Conservation (phyloP, 2,113 vertebrate genomes). For the Chiloscyllium plagiosum region DNA sequence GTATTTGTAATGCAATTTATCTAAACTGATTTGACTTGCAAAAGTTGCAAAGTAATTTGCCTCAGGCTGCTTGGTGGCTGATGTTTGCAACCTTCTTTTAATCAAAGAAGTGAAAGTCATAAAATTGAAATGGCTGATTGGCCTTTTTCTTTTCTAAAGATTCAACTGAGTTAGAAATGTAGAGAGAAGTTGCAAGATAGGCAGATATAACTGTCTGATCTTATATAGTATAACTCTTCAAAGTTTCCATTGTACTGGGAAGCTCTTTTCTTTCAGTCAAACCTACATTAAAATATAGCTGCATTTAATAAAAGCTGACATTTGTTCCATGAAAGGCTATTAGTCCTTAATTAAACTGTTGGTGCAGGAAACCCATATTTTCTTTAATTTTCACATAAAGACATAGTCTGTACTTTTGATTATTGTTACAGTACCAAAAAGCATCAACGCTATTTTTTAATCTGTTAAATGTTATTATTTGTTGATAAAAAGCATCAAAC, state of each 20-base stretch:
- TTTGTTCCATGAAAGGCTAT: conserved; percentile 71
- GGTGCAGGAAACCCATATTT: conserved; percentile 45
- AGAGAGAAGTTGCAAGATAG: neutral
- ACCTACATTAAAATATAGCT: conserved; percentile 45
- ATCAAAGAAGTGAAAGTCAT: neutral
- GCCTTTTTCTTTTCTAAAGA: neutral
- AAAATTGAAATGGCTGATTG: neutral
- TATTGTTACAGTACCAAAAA: neutral
- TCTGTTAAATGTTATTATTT: conserved; percentile 15
- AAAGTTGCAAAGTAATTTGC: neutral
- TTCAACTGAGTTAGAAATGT: neutral
- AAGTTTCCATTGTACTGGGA: neutral
- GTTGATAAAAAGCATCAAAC: neutral
- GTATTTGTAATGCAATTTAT: neutral
- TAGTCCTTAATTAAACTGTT: conserved; percentile 74
- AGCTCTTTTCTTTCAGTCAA: neutral
- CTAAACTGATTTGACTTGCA: neutral
- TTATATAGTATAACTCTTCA: neutral
- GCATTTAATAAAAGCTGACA: conserved; percentile 68
- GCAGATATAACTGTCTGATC: neutral
- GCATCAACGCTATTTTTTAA: neutral
- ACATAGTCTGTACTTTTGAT: neutral
- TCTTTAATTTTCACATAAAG: neutral
- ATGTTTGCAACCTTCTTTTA: neutral
- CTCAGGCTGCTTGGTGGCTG: neutral